Evolutionary conservation across 2,797 vertebrate genomes (phyloP), one percentile per base, ranked within the genome.

Genomic region (Enteromius anoplus): DNA sequence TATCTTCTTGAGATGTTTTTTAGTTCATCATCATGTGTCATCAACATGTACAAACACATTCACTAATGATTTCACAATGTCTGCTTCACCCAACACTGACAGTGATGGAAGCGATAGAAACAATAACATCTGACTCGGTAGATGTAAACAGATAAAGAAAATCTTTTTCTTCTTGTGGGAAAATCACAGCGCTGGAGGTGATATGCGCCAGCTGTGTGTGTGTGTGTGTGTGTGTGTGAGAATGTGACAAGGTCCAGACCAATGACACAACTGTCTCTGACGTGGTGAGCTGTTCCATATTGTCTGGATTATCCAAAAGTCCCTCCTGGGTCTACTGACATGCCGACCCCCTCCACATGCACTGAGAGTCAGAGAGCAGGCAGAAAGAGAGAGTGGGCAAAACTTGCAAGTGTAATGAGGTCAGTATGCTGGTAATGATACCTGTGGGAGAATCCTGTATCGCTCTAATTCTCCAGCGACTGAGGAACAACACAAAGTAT

Each of bases 111-210:
- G 37, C 5, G 62, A 86, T 45, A 60, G 10, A 83, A 45, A 80
- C 8, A 58, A 80, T 75, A 82, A 75, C 69, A 80, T 40, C 64
- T 65, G 62, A 72, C 45, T 77, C 12, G 34, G 5, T 8, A 80
- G 76, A 86, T 80, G 75, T 80, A 86, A 84, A 80, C 81, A 81
- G 82, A 78, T 78, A 78, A 66, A 65, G n/a, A 66, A 84, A 77
- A 15, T 17, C 71, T 68, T 45, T 71, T 81, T 69, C 71, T 73
- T n/a, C 9, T 14, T 78, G 79, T 82, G 71, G 76, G 77, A 80
- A 82, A 80, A 77, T 80, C 17, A 77, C 70, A 80, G 75, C 71
- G 37, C 68, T 75, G 8, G 66, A 65, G 34, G 69, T 77, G 82
- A 86, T 62, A 45, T 21, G 42, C 60, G 26, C 26, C 71, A 82